Percentiles rank a stretch among this genome's conserved stretches.
Evolutionary conservation across 2,888 invertebrate genomes (phyloP).

Genomic region (Aspidiotus rigidus): DNA sequence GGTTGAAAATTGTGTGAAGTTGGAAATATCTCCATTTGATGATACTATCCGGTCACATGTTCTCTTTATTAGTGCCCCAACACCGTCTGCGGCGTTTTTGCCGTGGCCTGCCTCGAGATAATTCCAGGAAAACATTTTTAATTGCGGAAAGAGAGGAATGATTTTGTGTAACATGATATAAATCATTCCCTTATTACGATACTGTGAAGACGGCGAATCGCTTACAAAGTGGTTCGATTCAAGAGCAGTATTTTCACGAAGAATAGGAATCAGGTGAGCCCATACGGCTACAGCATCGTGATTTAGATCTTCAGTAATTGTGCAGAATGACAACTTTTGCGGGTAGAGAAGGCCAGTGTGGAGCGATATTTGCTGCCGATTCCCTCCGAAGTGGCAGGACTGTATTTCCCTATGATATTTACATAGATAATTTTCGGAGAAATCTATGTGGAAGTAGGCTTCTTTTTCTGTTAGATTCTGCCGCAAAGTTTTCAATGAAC

Average conservation of each 20-base stretch:
- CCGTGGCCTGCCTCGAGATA: constrained; percentile 41
- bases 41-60: constrained; percentile 37
- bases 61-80: constrained; percentile 41
- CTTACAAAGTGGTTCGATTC: constrained; percentile 38
- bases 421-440: no score
- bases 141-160: constrained; percentile 32
- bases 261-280: constrained; percentile 42
- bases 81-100: constrained; percentile 41
- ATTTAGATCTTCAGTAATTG: constrained; percentile 40
- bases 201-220: constrained; percentile 42
- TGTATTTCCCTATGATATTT: no score
- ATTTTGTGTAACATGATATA: constrained; percentile 38
- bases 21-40: constrained; percentile 31
- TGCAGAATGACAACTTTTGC: constrained; percentile 38
- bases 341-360: constrained; percentile 27
- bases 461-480: no score
- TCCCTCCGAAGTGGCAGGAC: no score
- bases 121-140: constrained; percentile 38
- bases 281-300: constrained; percentile 43
- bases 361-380: constrained; percentile 7
- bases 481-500: no score
- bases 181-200: constrained; percentile 43
- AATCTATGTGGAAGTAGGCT: no score
- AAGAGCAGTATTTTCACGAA: constrained; percentile 32
- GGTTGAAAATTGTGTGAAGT: constrained; percentile 7